Base-by-base conservation (phyloP, 2,797 vertebrate genomes). In the Sebastes trivittatus region DNA sequence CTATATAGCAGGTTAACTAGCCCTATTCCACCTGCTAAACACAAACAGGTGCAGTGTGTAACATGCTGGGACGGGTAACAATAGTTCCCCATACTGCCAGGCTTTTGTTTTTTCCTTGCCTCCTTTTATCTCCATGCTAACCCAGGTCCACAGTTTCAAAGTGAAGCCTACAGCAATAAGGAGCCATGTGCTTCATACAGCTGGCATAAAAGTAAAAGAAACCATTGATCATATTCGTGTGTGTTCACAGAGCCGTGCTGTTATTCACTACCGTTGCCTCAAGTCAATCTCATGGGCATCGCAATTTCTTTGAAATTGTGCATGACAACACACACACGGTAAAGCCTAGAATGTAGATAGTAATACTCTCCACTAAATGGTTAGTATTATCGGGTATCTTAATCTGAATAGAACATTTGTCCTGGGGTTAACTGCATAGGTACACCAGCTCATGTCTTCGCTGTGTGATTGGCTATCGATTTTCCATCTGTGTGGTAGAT, bases 381-480 rank as follows among this genome's bases (percentile, higher is more conserved):
- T 9, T 67, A 3, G 16, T 60, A 36, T 63, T 65, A 30, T 52
- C 36, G 11, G 36, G 20, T 23, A 42, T 59, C 65, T 58, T 77
- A 88, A 80, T 84, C 52, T 62, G 62, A 81, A 80, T 77, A 63
- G 78, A 84, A 84, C 81, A 84, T 91, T 86, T 89, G 78, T 88
- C 81, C 77, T 55, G 18, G 22, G 85, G 78, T 88, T 91, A 91
- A 88, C 64, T 72, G 63, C 55, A 46, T 61, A 77, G 85, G 77
- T 84, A 81, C 77, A 88, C 82, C 66, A 61, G 77, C 87, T 68
- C 46, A 59, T 55, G 79, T 81, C 80, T 81, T 81, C 65, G 80
- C 78, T 34, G 36, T 59, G 83, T 93, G 93, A 95, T 93, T 93
- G 92, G 87, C 72, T 93, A 94, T 95, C 86, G 93, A 95, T 94